Base-by-base conservation (phyloP, 2,113 vertebrate species). In the Pluvialis apricaria region DNA sequence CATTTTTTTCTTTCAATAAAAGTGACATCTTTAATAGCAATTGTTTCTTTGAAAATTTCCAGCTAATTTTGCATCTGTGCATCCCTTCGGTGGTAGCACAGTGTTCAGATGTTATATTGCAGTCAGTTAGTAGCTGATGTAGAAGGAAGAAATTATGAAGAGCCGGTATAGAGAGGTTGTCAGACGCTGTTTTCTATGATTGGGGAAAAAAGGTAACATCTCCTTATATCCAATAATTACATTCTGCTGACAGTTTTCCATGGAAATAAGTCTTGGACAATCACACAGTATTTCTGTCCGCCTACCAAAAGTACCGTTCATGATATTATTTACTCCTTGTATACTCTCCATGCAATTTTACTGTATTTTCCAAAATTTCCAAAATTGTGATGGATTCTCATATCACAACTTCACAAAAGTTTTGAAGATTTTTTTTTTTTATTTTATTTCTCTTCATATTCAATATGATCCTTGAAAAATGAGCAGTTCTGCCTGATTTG, bases 81-180 rank as follows among this genome's bases (percentile, higher is more conserved):
- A 29, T 24, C 22, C 8, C 0, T 2, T 38, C 18, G 17, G 45
- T 29, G n/a, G 22, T 11, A 65, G 5, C 5, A 11, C 31, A 36
- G 31, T 20, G 31, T 47, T 88, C 52, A 40, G 44, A 32, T 5
- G 15, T 7, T 32, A 24, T 12, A 20, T 10, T 52, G n/a, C 19
- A 45, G 19, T 60, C 20, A 36, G 19, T 36, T 5, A 26, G 34
- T 6, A 82, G 57, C 17, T 55, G 54, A 68, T 10, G 7, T 34
- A 81, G 20, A 70, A 81, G 54, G 13, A 82, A 66, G 28, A 76
- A 54, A 83, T 42, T 60, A 12, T 7, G 16, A 88, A 72, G 18
- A 68, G 15, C 26, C 79, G 15, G 36, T 82, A 29, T 2, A 57
- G 25, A 84, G 31, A 52, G 5, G 17, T n/a, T 92, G 15, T 38